These are phyloP conservation scores for Tetramorium simillimum DNA, from an alignment of 1,140 invertebrate species.

Conservation along the genomic window DNA sequence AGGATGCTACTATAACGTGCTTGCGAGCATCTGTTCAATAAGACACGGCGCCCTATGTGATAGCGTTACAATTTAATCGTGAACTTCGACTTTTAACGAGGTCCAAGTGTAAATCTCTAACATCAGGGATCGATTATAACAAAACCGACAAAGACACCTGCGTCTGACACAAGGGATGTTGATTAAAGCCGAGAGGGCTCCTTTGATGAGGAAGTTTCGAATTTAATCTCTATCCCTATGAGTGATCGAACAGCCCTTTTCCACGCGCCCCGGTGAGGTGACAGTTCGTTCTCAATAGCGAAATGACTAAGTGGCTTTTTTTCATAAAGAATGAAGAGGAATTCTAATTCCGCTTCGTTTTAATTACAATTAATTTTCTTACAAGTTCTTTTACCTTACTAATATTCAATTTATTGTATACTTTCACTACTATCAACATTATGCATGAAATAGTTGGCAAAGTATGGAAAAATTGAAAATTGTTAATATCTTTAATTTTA, in stretches of 20 bases:
- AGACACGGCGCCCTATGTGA: not conserved
- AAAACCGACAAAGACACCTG: constrained; percentile 40
- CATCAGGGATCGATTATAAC: constrained; percentile 9
- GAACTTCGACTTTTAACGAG: constrained; percentile 27
- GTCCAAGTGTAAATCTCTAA: constrained; percentile 9
- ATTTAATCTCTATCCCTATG: constrained; percentile 28
- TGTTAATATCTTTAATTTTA: not conserved
- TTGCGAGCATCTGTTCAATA: not conserved
- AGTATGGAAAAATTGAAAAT: not conserved
- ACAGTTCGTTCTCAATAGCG: constrained; percentile 23
- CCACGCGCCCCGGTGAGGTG: not conserved
- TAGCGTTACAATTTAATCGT: constrained; percentile 14
- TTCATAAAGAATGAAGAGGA: not conserved
- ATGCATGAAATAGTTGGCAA: not conserved
- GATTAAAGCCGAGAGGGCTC: constrained; percentile 24
- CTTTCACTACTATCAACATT: not conserved
- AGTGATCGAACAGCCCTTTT: constrained; percentile 23
- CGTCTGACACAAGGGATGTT: constrained; percentile 18
- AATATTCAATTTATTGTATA: not conserved
- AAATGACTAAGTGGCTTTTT: constrained; percentile 5
- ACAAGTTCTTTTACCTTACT: not conserved
- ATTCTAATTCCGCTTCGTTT: not conserved
- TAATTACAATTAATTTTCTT: not conserved
- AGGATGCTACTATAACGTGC: not conserved
- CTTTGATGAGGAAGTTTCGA: constrained; percentile 41